Percentiles rank a stretch among this genome's conserved stretches.
Conservation (phyloP, 92 coral and sea anemone species). For the Zoanthus sansibaricus region DNA sequence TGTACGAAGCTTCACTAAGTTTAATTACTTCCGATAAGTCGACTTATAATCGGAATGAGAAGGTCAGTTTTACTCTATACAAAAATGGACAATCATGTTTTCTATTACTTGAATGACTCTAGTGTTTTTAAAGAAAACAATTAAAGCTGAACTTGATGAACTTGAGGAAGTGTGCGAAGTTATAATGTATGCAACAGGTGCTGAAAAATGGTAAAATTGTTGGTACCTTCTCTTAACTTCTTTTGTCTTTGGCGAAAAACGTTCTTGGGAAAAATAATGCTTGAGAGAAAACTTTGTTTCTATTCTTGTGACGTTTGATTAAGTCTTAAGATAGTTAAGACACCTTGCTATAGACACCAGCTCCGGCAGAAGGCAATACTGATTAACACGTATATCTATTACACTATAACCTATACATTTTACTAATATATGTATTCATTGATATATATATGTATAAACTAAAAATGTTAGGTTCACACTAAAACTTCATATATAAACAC, state of each 20-base stretch:
- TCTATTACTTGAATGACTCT: neutral
- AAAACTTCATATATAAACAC: no score
- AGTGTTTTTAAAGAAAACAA: neutral
- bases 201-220: neutral
- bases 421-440: neutral
- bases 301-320: slow-evolving; percentile 2
- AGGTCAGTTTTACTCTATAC: neutral
- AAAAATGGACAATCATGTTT: neutral
- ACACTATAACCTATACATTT: neutral
- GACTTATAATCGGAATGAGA: neutral
- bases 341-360: neutral
- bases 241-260: neutral
- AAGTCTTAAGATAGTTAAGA: no score
- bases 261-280: neutral
- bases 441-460: neutral
- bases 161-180: neutral
- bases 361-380: neutral
- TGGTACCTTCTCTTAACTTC: neutral
- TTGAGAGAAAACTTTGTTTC: neutral
- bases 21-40: slow-evolving; percentile 13
- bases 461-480: neutral
- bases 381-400: neutral
- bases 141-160: neutral
- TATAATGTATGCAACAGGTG: neutral
- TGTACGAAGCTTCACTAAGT: slow-evolving; percentile 7